phyloP scores from a whole-genome alignment of 2,797 vertebrate species.

The Alcedo atthis region DNA sequence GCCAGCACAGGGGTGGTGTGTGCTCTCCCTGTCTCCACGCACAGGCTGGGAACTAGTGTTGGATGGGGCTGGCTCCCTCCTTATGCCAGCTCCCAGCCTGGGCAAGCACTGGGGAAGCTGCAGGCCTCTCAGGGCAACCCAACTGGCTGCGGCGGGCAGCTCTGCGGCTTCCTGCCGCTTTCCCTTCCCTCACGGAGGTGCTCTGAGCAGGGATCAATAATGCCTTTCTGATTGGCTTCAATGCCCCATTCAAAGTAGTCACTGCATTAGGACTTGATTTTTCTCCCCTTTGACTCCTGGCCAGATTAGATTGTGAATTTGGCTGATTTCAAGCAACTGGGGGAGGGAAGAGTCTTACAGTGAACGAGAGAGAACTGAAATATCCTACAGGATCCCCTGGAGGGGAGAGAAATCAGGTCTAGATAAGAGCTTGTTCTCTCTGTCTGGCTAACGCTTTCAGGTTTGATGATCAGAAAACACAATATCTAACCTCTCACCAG shows the following conservation, averaged over 20 bases:
- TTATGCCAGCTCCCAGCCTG: neutral
- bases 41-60: accelerated
- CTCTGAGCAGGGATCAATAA: neutral
- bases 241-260: slow-evolving; percentile 27
- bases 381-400: slow-evolving; percentile 61
- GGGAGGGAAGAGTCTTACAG: slow-evolving; percentile 44
- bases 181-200: neutral
- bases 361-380: slow-evolving; percentile 4
- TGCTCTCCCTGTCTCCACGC: neutral
- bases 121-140: slow-evolving; percentile 43
- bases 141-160: slow-evolving; percentile 9
- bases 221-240: slow-evolving; percentile 60
- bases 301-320: slow-evolving; percentile 71
- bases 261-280: slow-evolving; percentile 60
- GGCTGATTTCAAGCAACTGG: slow-evolving; percentile 57
- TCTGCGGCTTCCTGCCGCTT: slow-evolving; percentile 4
- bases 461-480: slow-evolving; percentile 56
- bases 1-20: neutral
- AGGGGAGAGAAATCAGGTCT: slow-evolving; percentile 59
- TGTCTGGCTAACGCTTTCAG: slow-evolving; percentile 46
- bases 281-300: slow-evolving; percentile 53
- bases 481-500: slow-evolving; percentile 47
- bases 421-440: slow-evolving; percentile 62
- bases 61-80: neutral
- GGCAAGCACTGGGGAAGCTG: neutral